Percentiles rank a stretch among this genome's conserved stretches.
phyloP scores from a whole-genome alignment of 2,888 invertebrate species.

The Keiferia lycopersicella region DNA sequence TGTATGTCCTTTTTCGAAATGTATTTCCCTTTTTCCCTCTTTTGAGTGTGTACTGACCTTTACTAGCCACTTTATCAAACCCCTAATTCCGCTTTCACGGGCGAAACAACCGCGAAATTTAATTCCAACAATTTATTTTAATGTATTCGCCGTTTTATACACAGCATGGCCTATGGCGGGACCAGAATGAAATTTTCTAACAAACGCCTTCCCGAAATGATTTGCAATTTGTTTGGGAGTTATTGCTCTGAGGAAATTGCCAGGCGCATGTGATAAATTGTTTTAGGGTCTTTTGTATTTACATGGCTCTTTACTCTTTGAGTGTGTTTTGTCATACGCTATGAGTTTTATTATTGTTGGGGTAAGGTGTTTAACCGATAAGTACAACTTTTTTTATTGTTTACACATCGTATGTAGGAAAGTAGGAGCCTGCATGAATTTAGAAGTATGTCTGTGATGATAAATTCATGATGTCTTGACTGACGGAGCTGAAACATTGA shows the following conservation, averaged over 20 bases:
- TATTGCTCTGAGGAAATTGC: conserved; percentile 27
- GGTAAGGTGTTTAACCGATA: background rate
- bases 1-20: too few species aligned
- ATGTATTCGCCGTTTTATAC: conserved; percentile 47
- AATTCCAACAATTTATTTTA: conserved; percentile 48
- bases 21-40: background rate
- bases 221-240: conserved; percentile 24
- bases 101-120: conserved; percentile 42
- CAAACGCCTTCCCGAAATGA: conserved; percentile 26
- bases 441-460: too few species aligned
- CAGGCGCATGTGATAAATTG: conserved; percentile 29
- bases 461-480: too few species aligned
- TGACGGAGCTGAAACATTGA: too few species aligned
- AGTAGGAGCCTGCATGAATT: too few species aligned
- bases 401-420: too few species aligned
- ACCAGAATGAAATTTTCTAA: conserved; percentile 36
- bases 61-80: conserved; percentile 42
- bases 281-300: conserved; percentile 25
- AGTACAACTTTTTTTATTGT: background rate
- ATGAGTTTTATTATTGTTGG: conserved; percentile 5
- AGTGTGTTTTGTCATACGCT: conserved; percentile 5
- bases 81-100: conserved; percentile 37
- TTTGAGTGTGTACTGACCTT: background rate
- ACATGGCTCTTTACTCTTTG: conserved; percentile 17
- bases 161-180: conserved; percentile 35